Evolutionary conservation across 2,113 vertebrate genomes (phyloP).

Genomic region (Rousettus leschenaultii): DNA sequence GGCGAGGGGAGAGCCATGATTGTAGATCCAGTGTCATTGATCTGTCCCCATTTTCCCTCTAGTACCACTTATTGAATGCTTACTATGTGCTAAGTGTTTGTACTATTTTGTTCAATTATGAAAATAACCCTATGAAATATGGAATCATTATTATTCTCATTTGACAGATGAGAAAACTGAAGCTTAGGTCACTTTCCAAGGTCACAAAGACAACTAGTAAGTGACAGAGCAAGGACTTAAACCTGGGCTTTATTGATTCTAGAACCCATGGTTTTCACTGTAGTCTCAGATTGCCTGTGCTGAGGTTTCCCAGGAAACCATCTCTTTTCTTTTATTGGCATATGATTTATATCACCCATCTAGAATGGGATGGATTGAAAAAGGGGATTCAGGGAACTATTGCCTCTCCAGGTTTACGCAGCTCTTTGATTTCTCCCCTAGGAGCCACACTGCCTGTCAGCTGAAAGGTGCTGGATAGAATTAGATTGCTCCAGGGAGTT

Average conservation of each 20-base stretch:
- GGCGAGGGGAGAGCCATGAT: not conserved
- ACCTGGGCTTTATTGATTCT: not conserved
- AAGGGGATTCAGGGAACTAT: not conserved
- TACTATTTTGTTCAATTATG: not conserved
- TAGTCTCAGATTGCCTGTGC: not conserved
- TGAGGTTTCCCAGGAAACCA: not conserved
- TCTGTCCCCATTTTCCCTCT: not conserved
- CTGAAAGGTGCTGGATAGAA: conserved; percentile 44
- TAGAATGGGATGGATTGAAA: not conserved
- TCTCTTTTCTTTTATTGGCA: not conserved
- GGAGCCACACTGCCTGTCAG: conserved; percentile 16
- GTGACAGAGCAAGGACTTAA: not conserved
- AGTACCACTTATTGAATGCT: not conserved
- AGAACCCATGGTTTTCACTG: not conserved
- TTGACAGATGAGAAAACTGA: not conserved
- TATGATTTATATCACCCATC: conserved; percentile 1
- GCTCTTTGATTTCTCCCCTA: conserved; percentile 39
- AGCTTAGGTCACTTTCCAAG: not conserved
- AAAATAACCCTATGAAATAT: not conserved
- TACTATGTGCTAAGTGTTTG: not conserved
- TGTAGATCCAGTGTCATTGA: not conserved
- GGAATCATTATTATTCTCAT: not conserved
- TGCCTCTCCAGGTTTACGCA: not conserved
- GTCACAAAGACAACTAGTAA: not conserved
- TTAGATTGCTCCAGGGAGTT: conserved; percentile 42